Evolutionary conservation across 2,797 vertebrate species (phyloP).

Genomic region (Myotis daubentonii): DNA sequence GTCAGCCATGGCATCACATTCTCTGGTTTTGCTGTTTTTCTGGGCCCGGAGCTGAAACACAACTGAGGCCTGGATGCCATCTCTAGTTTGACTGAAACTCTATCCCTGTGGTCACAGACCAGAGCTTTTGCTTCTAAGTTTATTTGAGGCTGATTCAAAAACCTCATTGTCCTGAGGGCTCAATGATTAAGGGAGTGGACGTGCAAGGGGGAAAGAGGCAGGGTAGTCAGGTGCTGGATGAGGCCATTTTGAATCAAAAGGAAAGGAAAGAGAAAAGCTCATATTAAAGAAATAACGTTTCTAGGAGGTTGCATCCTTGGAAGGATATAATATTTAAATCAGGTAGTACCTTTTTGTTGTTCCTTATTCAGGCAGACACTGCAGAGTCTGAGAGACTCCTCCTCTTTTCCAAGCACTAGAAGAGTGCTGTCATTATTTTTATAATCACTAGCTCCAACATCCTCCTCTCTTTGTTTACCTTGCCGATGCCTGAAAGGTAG

Average conservation of each 20-base stretch:
- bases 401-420: background rate
- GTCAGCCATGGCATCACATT: background rate
- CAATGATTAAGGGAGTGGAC: background rate
- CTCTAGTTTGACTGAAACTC: background rate
- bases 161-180: background rate
- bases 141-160: background rate
- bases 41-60: background rate
- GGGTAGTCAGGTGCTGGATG: background rate
- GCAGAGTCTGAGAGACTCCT: background rate
- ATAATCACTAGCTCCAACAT: background rate
- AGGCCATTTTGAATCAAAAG: background rate
- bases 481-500: background rate
- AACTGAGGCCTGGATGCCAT: background rate
- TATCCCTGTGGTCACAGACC: background rate
- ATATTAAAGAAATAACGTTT: background rate
- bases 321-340: background rate
- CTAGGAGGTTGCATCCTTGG: background rate
- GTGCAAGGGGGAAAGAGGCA: background rate
- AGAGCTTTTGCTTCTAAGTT: background rate
- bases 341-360: background rate
- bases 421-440: constrained; percentile 8
- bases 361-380: background rate
- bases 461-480: constrained; percentile 42
- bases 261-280: background rate
- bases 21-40: background rate